These are phyloP conservation scores for Hycleus cichorii DNA, from an alignment of 1,140 invertebrate species.

Conservation along the genomic window DNA sequence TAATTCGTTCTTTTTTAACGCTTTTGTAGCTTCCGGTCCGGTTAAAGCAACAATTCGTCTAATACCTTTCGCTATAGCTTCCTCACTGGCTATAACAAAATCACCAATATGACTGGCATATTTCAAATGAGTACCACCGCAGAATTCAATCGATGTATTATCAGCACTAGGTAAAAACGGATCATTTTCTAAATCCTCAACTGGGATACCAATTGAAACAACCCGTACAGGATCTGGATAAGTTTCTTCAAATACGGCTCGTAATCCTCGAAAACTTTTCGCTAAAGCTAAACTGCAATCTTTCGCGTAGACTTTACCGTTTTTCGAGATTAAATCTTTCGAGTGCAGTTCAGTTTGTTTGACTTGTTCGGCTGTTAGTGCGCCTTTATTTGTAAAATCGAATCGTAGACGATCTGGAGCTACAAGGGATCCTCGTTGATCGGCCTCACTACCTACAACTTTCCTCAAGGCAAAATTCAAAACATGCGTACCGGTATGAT, in stretches of 20 bases:
- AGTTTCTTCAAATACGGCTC: slow-evolving; percentile 98
- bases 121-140: slow-evolving; percentile 94
- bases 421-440: slow-evolving; percentile 97
- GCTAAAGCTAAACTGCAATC: slow-evolving; percentile 76
- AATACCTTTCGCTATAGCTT: slow-evolving; percentile 97
- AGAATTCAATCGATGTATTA: slow-evolving; percentile 97
- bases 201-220: slow-evolving; percentile 87
- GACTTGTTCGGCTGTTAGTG: slow-evolving; percentile 81
- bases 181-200: slow-evolving; percentile 83
- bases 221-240: slow-evolving; percentile 99
- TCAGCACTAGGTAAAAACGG: slow-evolving; percentile 69
- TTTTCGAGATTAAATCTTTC: slow-evolving; percentile 69
- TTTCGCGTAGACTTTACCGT: slow-evolving; percentile 84
- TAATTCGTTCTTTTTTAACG: slow-evolving; percentile 66
- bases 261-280: slow-evolving; percentile 87
- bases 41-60: slow-evolving; percentile 95
- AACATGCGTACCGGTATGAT: slow-evolving; percentile 98
- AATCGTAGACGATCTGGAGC: slow-evolving; percentile 93
- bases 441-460: slow-evolving; percentile 83
- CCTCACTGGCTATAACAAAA: slow-evolving; percentile 94
- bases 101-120: slow-evolving; percentile 86
- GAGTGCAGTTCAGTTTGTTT: slow-evolving; percentile 76
- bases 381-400: slow-evolving; percentile 94
- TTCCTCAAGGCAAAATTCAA: slow-evolving; percentile 90
- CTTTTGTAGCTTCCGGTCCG: slow-evolving; percentile 86